These are phyloP conservation scores for Darevskia nairensis DNA, from an alignment of 2,797 vertebrate species.

Conservation along the genomic window DNA sequence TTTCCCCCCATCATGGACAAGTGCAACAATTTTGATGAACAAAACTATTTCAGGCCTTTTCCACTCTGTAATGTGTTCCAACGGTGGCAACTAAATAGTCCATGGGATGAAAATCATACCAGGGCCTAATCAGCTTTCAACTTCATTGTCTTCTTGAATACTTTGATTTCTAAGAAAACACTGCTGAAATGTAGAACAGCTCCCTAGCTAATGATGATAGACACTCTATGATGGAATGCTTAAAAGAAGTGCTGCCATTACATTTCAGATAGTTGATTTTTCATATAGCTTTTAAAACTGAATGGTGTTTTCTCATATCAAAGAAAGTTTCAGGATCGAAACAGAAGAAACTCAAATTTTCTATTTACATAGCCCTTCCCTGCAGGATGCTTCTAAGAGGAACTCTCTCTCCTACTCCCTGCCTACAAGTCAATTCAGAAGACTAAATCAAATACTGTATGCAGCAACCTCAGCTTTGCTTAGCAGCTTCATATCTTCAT, in stretches of 20 bases:
- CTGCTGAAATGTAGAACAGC: neutral
- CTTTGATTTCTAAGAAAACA: neutral
- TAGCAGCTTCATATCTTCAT: neutral
- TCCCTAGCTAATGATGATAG: neutral
- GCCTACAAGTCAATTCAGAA: neutral
- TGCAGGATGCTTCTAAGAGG: neutral
- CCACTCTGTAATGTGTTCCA: neutral
- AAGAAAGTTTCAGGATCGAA: neutral
- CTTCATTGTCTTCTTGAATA: neutral
- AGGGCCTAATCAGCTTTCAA: neutral
- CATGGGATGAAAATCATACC: neutral
- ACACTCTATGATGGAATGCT: neutral
- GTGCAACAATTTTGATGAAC: neutral
- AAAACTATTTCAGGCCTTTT: neutral
- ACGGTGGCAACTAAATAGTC: neutral
- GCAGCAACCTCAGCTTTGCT: neutral
- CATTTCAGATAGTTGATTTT: neutral
- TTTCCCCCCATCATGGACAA: neutral
- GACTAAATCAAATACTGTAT: neutral
- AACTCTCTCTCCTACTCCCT: too few relatives aligned
- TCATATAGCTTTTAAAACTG: neutral
- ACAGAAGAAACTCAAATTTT: neutral
- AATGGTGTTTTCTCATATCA: neutral
- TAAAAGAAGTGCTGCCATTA: neutral
- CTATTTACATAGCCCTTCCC: neutral